Percentiles rank a stretch among this genome's conserved stretches.
Evolutionary conservation across 1,140 invertebrate genomes (phyloP).

Genomic region (Pseudachorutes palmiensis): DNA sequence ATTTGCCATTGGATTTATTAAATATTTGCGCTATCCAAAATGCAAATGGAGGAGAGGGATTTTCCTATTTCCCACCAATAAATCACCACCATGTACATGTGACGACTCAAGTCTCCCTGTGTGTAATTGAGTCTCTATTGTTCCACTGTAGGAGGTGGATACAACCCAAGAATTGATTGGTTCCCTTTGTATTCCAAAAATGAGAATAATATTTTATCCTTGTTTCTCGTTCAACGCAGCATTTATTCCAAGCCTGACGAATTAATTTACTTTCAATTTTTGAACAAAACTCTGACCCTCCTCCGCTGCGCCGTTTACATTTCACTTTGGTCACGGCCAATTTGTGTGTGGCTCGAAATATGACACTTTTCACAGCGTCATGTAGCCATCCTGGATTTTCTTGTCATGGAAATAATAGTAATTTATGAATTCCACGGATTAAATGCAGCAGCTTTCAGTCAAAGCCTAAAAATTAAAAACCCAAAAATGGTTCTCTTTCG

Average conservation of each 20-base stretch:
- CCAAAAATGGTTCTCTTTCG: neutral
- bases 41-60: too few relatives aligned
- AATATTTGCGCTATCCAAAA: too few relatives aligned
- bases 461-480: neutral
- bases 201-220: neutral
- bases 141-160: neutral
- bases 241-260: neutral
- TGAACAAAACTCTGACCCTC: neutral
- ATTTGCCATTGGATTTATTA: too few relatives aligned
- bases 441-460: neutral
- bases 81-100: too few relatives aligned
- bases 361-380: neutral
- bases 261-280: constrained; percentile 5
- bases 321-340: neutral
- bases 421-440: constrained; percentile 12
- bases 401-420: constrained; percentile 3
- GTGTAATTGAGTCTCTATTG: constrained; percentile 6
- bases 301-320: neutral
- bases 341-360: neutral
- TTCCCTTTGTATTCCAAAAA: neutral
- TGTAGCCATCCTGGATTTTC: neutral
- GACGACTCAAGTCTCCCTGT: too few relatives aligned
- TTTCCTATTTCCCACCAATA: too few relatives aligned
- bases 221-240: neutral
- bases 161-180: neutral